A percentile compares a stretch with the other conserved stretches of the same genome.
phyloP scores from a whole-genome alignment of 2,888 invertebrate genomes.

The Drosophila macrothrix region DNA sequence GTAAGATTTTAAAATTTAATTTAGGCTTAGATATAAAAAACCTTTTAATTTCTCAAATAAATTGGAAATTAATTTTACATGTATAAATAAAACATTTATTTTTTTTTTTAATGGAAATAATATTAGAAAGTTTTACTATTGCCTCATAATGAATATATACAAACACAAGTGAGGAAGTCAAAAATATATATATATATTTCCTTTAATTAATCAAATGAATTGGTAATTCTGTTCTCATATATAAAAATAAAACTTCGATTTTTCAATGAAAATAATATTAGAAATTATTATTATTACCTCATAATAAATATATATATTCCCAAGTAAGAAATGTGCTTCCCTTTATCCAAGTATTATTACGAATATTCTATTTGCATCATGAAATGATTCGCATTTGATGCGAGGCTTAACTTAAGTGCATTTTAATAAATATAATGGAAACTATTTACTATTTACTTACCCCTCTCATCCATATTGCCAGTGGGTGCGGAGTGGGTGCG shows the following conservation, averaged over 20 bases:
- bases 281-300: neutral
- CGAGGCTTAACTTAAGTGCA: conserved; percentile 15
- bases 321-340: neutral
- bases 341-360: neutral
- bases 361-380: neutral
- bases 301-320: neutral
- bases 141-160: too few species aligned
- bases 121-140: too few species aligned
- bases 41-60: too few species aligned
- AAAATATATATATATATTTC: too few species aligned
- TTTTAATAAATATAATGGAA: conserved; percentile 10
- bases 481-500: conserved; percentile 67
- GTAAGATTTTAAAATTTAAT: too few species aligned
- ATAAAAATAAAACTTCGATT: neutral
- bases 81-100: too few species aligned
- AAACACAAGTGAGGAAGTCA: too few species aligned
- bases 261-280: neutral
- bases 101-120: too few species aligned
- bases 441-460: conserved; percentile 66
- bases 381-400: neutral
- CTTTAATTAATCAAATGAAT: neutral
- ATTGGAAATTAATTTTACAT: too few species aligned
- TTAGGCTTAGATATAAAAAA: too few species aligned
- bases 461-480: conserved; percentile 80
- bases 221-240: neutral